Evolutionary conservation across 1,140 invertebrate species (phyloP), one percentile per base, ranked within the genome.

Genomic region (Leptinotarsa undecemlineata): DNA sequence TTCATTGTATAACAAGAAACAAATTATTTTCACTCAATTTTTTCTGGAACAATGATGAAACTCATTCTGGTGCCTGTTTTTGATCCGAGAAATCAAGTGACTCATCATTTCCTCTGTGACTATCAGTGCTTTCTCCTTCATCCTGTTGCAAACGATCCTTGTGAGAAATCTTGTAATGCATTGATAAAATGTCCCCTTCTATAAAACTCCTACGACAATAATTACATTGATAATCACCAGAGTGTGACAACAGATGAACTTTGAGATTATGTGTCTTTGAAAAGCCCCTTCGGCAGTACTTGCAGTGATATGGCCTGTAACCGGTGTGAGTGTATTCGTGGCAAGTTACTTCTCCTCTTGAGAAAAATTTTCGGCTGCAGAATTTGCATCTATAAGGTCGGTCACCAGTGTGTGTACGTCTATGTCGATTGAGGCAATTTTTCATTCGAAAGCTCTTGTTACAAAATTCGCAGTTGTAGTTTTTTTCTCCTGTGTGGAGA

Each of bases 221-320:
- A 8, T 70, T 48, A 72, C 81, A 82, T 11, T 51, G 17, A 66
- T 75, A 72, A n/a, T 76, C 71, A 1, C 82, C 82, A 1, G 73
- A 21, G 75, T 83, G 82, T 13, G 77, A 73, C 67, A 81, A 72
- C 66, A 82, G 61, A 71, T 83, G 82, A 14, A 78, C 48, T 67
- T 82, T 80, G 17, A 82, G 66, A 69, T 81, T 82, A 66, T 78
- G 64, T 3, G 73, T 69, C 70, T 82, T 80, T 3, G 72, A 76
- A 84, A 93, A 93, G 6, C 90, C 84, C 83, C 93, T 94, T 48
- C 87, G 87, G 83, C 93, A 94, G 79, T 91, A 89, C 69, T 86
- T 85, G 85, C 92, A 94, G 76, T 88, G 85, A 83, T 91, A 93
- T 2, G 92, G 92, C 80, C 93, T 92, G 81, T 93, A 91, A 11